Evolutionary conservation across 2,888 invertebrate species (phyloP).

Genomic region (Agonopterix subpropinquella): DNA sequence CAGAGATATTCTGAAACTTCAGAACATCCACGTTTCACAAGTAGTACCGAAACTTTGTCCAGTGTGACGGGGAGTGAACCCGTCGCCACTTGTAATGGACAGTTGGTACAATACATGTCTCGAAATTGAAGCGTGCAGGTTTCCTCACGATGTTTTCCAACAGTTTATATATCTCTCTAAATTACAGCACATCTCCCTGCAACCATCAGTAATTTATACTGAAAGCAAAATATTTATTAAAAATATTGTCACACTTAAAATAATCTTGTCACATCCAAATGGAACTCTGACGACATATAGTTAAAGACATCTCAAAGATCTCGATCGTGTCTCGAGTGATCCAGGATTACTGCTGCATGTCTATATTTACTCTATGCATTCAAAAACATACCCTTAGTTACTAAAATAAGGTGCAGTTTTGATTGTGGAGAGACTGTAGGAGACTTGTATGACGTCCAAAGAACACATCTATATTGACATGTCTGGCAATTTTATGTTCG

Average conservation of each 20-base stretch:
- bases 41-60: too few relatives aligned
- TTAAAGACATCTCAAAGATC: conserved; percentile 33
- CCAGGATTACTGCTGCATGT: conserved; percentile 43
- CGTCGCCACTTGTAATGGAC: too few relatives aligned
- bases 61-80: too few relatives aligned
- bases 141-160: too few relatives aligned
- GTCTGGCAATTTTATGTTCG: conserved; percentile 30
- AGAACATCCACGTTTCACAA: too few relatives aligned
- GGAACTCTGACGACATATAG: conserved; percentile 14
- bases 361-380: not conserved
- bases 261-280: conserved; percentile 11
- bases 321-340: conserved; percentile 49
- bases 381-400: conserved; percentile 10
- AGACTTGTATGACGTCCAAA: conserved; percentile 17
- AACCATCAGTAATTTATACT: too few relatives aligned
- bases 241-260: conserved; percentile 1
- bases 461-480: conserved; percentile 38
- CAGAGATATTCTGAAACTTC: too few relatives aligned
- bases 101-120: too few relatives aligned
- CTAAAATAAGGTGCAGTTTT: conserved; percentile 5
- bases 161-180: too few relatives aligned
- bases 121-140: too few relatives aligned
- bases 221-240: not conserved
- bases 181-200: too few relatives aligned
- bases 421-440: conserved; percentile 2